These are phyloP conservation scores for Drosophila tripunctata DNA, from an alignment of 2,888 invertebrate genomes.

Conservation along the genomic window DNA sequence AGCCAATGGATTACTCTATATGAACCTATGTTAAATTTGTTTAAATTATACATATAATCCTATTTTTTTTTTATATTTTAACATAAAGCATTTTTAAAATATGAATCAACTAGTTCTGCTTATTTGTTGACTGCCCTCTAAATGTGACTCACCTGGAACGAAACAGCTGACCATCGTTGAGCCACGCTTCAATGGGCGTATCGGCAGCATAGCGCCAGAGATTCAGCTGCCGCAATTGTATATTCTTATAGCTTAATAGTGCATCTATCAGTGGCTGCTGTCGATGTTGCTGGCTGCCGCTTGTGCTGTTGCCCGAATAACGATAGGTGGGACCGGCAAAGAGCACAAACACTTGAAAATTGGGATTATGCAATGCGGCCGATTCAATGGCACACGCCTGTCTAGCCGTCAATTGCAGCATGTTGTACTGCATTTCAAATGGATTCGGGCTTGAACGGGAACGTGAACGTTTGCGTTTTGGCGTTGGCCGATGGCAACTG, in stretches of 20 bases:
- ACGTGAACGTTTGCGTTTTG: constrained; percentile 31
- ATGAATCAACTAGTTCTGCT: neutral
- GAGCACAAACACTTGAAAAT: constrained; percentile 79
- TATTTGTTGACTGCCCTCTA: neutral
- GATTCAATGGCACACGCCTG: constrained; percentile 83
- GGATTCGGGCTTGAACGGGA: constrained; percentile 25
- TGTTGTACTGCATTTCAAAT: constrained; percentile 35
- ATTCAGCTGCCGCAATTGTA: constrained; percentile 80
- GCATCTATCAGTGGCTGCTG: constrained; percentile 69
- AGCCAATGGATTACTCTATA: no score
- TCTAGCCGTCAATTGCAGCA: constrained; percentile 71
- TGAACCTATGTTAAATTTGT: no score
- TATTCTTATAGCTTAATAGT: constrained; percentile 77
- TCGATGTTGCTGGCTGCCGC: constrained; percentile 28
- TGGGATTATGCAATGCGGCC: constrained; percentile 80
- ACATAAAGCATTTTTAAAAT: neutral
- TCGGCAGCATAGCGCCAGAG: constrained; percentile 81
- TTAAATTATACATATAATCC: no score
- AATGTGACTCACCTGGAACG: constrained; percentile 62
- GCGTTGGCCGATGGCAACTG: constrained; percentile 70
- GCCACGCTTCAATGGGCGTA: constrained; percentile 81
- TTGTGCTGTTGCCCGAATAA: constrained; percentile 32
- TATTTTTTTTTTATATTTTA: no score
- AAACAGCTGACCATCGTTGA: constrained; percentile 78
- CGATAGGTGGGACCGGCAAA: constrained; percentile 80